A percentile compares a stretch with the other conserved stretches of the same genome.
phyloP scores from a whole-genome alignment of 2,888 invertebrate species.

The Xylota sylvarum region DNA sequence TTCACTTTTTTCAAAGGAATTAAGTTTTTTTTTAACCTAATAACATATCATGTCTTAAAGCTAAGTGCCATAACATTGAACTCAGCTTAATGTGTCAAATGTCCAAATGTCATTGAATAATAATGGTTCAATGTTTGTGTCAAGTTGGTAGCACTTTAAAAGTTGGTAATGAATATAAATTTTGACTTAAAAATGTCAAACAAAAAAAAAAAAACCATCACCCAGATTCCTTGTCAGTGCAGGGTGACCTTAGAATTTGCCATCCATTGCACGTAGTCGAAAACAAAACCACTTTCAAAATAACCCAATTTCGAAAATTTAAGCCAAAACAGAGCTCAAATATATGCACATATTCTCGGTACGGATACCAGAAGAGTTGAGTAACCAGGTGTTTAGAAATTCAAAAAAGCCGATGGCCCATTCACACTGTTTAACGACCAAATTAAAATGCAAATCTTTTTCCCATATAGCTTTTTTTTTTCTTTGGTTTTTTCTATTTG shows the following conservation, averaged over 20 bases:
- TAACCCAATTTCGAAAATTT: conserved; percentile 54
- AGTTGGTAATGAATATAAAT: not conserved
- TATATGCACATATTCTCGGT: conserved; percentile 38
- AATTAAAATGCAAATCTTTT: conserved; percentile 68
- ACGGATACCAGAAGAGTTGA: conserved; percentile 24
- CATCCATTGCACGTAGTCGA: conserved; percentile 59
- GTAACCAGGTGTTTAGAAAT: conserved; percentile 36
- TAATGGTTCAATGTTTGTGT: conserved; percentile 5
- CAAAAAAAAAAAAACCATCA: conserved; percentile 11
- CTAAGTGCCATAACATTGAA: conserved; percentile 9
- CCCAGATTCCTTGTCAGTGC: conserved; percentile 25
- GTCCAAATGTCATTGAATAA: conserved; percentile 31
- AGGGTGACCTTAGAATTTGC: conserved; percentile 61
- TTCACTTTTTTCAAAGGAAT: conserved; percentile 15
- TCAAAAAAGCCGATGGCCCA: conserved; percentile 37
- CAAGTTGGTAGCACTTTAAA: conserved; percentile 3
- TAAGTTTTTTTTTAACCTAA: not conserved
- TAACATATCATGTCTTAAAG: not conserved
- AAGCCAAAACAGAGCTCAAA: conserved; percentile 32
- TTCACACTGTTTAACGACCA: conserved; percentile 51
- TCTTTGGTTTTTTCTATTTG: conserved; percentile 7
- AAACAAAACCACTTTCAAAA: conserved; percentile 51
- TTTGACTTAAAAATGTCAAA: conserved; percentile 28
- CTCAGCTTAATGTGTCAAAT: not conserved
- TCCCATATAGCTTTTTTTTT: conserved; percentile 6